Evolutionary conservation across 2,113 vertebrate species (phyloP).

Genomic region (Petaurus breviceps): DNA sequence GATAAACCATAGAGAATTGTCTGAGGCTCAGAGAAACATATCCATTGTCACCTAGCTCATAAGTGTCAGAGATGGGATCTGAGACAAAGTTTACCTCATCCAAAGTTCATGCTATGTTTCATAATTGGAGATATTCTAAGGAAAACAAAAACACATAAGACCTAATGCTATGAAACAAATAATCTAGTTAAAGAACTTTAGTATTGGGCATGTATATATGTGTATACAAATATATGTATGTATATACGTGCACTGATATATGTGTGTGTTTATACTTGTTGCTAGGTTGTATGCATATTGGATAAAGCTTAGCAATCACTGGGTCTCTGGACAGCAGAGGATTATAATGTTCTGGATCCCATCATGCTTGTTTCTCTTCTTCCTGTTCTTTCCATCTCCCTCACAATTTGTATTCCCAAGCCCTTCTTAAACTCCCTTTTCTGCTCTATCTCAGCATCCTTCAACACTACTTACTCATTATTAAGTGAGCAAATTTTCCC

Average conservation of each 20-base stretch:
- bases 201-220: neutral
- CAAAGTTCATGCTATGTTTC: neutral
- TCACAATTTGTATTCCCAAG: neutral
- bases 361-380: neutral
- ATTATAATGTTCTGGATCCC: neutral
- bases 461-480: neutral
- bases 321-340: neutral
- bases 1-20: neutral
- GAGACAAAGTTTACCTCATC: neutral
- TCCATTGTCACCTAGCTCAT: neutral
- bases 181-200: neutral
- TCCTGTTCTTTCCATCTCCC: neutral
- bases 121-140: neutral
- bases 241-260: no score
- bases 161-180: neutral
- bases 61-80: neutral
- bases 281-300: neutral
- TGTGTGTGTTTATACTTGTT: neutral
- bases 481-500: neutral
- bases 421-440: neutral
- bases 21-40: neutral
- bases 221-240: no score
- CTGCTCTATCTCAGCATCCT: neutral
- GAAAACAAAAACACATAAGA: neutral
- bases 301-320: neutral